Conservation (phyloP, 1,140 invertebrate species). For the Lasaia peninsularis region DNA sequence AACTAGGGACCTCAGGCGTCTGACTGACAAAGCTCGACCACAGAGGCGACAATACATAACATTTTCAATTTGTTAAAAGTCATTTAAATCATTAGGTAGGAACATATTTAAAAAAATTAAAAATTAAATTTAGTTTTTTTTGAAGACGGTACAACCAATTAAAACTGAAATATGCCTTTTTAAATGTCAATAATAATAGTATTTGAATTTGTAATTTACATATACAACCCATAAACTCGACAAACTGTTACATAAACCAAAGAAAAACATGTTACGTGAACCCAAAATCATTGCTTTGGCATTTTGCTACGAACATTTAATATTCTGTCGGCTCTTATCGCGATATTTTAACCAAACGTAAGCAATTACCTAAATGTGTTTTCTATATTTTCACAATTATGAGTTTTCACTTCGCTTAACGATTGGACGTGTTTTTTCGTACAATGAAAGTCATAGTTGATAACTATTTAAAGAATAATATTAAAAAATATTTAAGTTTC, state of each 20-base stretch:
- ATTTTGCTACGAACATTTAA: background rate
- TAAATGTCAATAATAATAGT: background rate
- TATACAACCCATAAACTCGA: background rate
- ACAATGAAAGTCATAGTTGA: background rate
- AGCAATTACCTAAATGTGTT: slow-evolving; percentile 6
- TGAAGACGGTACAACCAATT: no score
- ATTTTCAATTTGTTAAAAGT: no score
- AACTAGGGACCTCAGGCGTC: no score
- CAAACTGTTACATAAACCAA: background rate
- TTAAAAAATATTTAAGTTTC: slow-evolving; percentile 10
- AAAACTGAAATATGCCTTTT: no score
- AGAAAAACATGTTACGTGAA: background rate
- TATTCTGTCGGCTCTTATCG: slow-evolving; percentile 9
- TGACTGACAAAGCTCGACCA: no score
- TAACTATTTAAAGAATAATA: background rate
- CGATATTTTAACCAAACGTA: slow-evolving; percentile 1
- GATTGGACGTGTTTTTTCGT: background rate
- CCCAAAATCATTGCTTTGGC: background rate
- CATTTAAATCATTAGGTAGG: no score
- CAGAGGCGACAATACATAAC: no score
- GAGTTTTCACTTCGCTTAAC: background rate
- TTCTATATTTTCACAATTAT: background rate
- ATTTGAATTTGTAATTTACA: background rate
- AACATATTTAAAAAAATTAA: no score
- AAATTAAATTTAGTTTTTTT: no score